Evolutionary conservation across 2,888 invertebrate genomes (phyloP).

Genomic region (Drosophila pseudotakahashii): DNA sequence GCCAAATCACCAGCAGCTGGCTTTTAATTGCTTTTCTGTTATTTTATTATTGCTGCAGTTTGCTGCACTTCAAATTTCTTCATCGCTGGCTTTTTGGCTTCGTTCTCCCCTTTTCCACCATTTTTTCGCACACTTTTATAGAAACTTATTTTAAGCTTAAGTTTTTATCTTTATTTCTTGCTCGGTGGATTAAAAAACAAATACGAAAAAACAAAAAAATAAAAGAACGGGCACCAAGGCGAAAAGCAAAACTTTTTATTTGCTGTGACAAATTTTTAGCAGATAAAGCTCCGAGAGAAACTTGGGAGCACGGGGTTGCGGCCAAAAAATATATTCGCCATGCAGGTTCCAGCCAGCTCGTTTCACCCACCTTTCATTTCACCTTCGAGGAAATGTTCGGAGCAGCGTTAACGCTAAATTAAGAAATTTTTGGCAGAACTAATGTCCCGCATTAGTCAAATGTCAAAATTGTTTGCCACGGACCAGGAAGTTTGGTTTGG

Average conservation of each 20-base stretch:
- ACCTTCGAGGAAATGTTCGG: constrained; percentile 35
- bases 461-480: constrained; percentile 63
- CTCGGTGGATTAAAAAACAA: constrained; percentile 66
- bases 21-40: constrained; percentile 77
- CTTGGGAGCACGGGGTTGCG: constrained; percentile 56
- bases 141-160: constrained; percentile 71
- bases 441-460: constrained; percentile 75
- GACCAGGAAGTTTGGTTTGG: constrained; percentile 25
- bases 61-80: constrained; percentile 62
- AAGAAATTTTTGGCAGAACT: constrained; percentile 73
- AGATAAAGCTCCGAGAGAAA: constrained; percentile 69
- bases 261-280: constrained; percentile 76
- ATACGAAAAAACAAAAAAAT: constrained; percentile 8
- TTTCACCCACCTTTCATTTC: constrained; percentile 5
- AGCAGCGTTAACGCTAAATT: constrained; percentile 59
- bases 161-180: constrained; percentile 74
- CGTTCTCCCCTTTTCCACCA: background rate
- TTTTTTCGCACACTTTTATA: constrained; percentile 50
- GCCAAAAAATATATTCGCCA: constrained; percentile 62
- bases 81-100: constrained; percentile 20
- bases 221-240: constrained; percentile 20
- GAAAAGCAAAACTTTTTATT: constrained; percentile 73
- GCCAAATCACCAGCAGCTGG: constrained; percentile 70
- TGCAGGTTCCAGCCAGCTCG: constrained; percentile 32
- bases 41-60: constrained; percentile 68